Percentiles rank a stretch among this genome's conserved stretches.
Conservation (phyloP, 2,888 invertebrate genomes). For the Oithona nana region DNA sequence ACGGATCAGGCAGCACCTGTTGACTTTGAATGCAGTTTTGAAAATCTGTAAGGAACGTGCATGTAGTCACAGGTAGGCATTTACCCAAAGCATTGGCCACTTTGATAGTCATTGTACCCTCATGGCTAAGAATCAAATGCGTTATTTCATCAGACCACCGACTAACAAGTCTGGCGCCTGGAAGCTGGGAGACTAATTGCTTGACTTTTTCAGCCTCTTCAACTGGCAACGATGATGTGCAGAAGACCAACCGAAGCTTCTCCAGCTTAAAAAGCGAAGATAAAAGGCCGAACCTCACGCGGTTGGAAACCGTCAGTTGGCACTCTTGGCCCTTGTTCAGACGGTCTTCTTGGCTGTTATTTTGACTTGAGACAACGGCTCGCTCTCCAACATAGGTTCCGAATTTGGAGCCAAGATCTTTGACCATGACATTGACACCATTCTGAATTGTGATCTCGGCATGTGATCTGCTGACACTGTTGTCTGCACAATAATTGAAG, state of each 20-base stretch:
- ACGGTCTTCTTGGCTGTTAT: neutral
- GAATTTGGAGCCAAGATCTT: neutral
- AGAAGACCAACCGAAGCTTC: neutral
- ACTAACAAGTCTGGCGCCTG: neutral
- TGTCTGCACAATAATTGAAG: too few species aligned
- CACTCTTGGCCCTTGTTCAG: neutral
- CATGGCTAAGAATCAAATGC: neutral
- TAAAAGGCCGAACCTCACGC: neutral
- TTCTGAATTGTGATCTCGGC: neutral
- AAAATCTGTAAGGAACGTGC: neutral
- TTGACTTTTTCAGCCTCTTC: neutral
- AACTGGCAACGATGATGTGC: neutral
- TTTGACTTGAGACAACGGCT: neutral
- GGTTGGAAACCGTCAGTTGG: too few species aligned
- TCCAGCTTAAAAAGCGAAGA: neutral
- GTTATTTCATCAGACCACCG: neutral
- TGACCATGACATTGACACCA: neutral
- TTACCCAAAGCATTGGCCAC: constrained; percentile 6
- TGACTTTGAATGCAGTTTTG: neutral
- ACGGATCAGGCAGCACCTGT: constrained; percentile 10
- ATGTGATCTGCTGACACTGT: neutral
- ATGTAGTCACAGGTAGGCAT: constrained; percentile 1
- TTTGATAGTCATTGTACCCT: constrained; percentile 9
- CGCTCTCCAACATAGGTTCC: neutral
- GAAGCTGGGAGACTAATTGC: neutral